Evolutionary conservation across 2,888 invertebrate genomes (phyloP).

Genomic region (Lasius fuliginosus): DNA sequence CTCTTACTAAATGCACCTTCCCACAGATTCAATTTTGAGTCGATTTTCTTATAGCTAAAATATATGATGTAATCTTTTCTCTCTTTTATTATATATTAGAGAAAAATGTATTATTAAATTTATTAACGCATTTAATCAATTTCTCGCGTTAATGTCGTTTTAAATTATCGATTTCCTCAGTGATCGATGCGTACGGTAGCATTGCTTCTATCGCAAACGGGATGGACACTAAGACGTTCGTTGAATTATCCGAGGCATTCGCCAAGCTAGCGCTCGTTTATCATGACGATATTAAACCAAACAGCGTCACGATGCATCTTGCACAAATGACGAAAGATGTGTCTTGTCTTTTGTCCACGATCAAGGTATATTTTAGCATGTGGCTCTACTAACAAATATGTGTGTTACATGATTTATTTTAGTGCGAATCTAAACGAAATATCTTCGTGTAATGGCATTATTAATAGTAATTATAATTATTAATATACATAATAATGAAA

Average conservation of each 20-base stretch:
- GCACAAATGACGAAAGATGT: constrained; percentile 68
- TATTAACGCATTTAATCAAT: not conserved
- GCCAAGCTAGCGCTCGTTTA: constrained; percentile 76
- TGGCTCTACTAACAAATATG: not conserved
- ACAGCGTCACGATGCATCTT: constrained; percentile 69
- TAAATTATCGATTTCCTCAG: constrained; percentile 59
- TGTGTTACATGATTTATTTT: not conserved
- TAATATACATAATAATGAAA: too few relatives aligned
- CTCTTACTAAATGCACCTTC: not conserved
- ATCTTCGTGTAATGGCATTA: not conserved
- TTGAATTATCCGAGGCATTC: constrained; percentile 81
- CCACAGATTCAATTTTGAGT: not conserved
- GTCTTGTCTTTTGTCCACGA: constrained; percentile 60
- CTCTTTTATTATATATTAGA: not conserved
- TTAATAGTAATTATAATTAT: too few relatives aligned
- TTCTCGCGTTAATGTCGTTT: not conserved
- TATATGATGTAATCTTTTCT: not conserved
- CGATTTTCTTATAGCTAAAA: not conserved
- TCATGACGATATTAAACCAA: constrained; percentile 64
- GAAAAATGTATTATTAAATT: not conserved
- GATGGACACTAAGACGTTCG: constrained; percentile 79
- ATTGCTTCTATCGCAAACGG: constrained; percentile 77
- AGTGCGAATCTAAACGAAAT: not conserved
- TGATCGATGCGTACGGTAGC: constrained; percentile 77
- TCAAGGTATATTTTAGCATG: constrained; percentile 65